Conservation (phyloP, 2,888 invertebrate species). For the Ophraella communa region DNA sequence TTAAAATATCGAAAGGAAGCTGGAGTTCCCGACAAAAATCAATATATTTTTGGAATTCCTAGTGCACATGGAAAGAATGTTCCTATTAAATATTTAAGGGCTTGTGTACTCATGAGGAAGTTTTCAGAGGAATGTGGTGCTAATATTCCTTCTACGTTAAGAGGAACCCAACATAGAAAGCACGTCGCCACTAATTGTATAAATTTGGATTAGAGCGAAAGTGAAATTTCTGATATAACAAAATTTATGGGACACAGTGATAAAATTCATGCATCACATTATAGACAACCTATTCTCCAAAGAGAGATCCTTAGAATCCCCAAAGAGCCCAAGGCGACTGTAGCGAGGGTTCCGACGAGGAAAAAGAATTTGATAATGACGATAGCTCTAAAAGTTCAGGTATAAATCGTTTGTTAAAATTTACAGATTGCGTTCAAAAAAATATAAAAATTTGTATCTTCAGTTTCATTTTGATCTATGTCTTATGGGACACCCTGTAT, state of each 20-base stretch:
- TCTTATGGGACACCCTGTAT: too few relatives aligned
- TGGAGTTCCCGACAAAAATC: conserved; percentile 24
- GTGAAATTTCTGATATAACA: conserved; percentile 36
- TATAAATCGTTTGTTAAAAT: too few relatives aligned
- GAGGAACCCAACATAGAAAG: conserved; percentile 38
- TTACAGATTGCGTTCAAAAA: too few relatives aligned
- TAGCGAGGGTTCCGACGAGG: too few relatives aligned
- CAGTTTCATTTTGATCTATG: too few relatives aligned
- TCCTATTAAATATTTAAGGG: conserved; percentile 33
- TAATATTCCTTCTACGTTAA: conserved; percentile 32
- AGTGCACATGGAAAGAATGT: not conserved
- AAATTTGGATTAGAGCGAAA: conserved; percentile 37
- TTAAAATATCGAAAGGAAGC: conserved; percentile 15
- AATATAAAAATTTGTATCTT: too few relatives aligned
- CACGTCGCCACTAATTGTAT: conserved; percentile 34
- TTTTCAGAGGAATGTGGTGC: conserved; percentile 41
- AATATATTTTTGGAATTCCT: conserved; percentile 19
- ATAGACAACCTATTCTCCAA: conserved; percentile 35
- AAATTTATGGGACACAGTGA: conserved; percentile 42
- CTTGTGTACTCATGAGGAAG: conserved; percentile 10
- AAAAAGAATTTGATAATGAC: too few relatives aligned
- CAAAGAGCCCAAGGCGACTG: conserved; percentile 34
- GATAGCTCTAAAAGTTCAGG: too few relatives aligned
- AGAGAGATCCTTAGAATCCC: conserved; percentile 36
- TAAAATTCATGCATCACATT: conserved; percentile 40